Percentiles rank a stretch among this genome's conserved stretches.
These are phyloP conservation scores for Cromileptes altivelis DNA, from an alignment of 2,113 vertebrate species.

Conservation along the genomic window DNA sequence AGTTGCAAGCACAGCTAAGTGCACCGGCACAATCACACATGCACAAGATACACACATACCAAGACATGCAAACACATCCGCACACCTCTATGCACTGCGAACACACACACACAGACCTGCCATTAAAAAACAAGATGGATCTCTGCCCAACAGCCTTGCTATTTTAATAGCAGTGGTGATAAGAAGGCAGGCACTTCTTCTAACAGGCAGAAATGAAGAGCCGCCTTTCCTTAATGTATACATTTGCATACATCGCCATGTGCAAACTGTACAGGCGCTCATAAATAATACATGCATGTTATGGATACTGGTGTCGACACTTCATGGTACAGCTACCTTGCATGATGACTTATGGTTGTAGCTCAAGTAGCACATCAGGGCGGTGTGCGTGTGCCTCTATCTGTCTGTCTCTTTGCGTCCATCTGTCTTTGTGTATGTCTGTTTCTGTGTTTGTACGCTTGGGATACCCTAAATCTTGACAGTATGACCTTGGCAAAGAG, in stretches of 20 bases:
- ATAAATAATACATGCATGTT: slow-evolving; percentile 76
- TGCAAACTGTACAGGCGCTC: slow-evolving; percentile 20
- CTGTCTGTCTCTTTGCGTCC: slow-evolving; percentile 11
- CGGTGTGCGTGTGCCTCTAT: not conserved
- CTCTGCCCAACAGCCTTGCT: slow-evolving; percentile 54
- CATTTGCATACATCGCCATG: slow-evolving; percentile 64
- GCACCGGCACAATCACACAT: slow-evolving; percentile 46
- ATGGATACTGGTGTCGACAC: slow-evolving; percentile 55
- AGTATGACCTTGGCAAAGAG: slow-evolving; percentile 63
- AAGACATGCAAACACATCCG: not conserved
- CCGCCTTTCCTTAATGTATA: slow-evolving; percentile 60
- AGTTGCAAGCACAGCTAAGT: slow-evolving; percentile 56
- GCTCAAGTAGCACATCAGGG: slow-evolving; percentile 38
- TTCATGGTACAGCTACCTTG: slow-evolving; percentile 53
- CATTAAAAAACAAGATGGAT: slow-evolving; percentile 64
- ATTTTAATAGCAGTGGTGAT: slow-evolving; percentile 61
- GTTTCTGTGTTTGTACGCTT: slow-evolving; percentile 13
- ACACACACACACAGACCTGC: slow-evolving; percentile 9
- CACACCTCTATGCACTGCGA: not conserved
- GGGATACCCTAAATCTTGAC: slow-evolving; percentile 36
- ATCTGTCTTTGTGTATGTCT: slow-evolving; percentile 17
- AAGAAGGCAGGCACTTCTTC: slow-evolving; percentile 59
- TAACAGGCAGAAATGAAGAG: slow-evolving; percentile 64
- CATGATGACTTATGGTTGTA: slow-evolving; percentile 63
- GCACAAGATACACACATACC: slow-evolving; percentile 14